Percentiles rank a stretch among this genome's conserved stretches.
These are phyloP conservation scores for Oryzias melastigma DNA, from an alignment of 2,113 vertebrate species.

Conservation along the genomic window DNA sequence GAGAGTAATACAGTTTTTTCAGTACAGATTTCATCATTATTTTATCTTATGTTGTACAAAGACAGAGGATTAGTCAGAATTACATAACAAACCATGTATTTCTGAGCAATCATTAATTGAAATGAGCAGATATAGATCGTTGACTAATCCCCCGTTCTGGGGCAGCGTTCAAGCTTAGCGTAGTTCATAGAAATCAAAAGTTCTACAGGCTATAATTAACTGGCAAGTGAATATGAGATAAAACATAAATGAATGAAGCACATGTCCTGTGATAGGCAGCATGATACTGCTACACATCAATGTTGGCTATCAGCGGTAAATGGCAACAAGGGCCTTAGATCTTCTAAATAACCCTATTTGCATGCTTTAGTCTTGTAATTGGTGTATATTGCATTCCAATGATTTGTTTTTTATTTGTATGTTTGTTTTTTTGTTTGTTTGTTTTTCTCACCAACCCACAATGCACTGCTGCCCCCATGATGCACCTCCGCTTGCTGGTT, in stretches of 20 bases:
- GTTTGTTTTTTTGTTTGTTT: conserved; percentile 89
- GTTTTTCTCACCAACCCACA: conserved; percentile 92
- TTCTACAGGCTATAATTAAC: too few relatives aligned
- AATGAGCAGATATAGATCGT: background rate
- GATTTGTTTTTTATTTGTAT: conserved; percentile 90
- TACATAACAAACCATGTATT: background rate
- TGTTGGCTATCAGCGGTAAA: conserved; percentile 17
- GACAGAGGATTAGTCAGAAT: background rate
- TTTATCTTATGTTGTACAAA: too few relatives aligned
- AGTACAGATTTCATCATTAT: too few relatives aligned
- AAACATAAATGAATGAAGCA: too few relatives aligned
- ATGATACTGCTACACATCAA: background rate
- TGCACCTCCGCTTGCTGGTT: conserved; percentile 99
- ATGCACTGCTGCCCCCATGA: conserved; percentile 99
- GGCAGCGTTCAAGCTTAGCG: background rate
- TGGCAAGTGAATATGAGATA: too few relatives aligned
- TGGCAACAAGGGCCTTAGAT: conserved; percentile 65
- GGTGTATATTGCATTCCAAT: conserved; percentile 96
- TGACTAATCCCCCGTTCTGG: conserved; percentile 15
- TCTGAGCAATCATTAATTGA: background rate
- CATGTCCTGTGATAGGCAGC: too few relatives aligned
- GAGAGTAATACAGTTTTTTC: too few relatives aligned
- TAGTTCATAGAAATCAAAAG: background rate
- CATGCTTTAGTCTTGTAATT: conserved; percentile 92
- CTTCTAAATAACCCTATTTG: conserved; percentile 82